phyloP scores from a whole-genome alignment of 2,113 vertebrate species.

The Pseudois nayaur region DNA sequence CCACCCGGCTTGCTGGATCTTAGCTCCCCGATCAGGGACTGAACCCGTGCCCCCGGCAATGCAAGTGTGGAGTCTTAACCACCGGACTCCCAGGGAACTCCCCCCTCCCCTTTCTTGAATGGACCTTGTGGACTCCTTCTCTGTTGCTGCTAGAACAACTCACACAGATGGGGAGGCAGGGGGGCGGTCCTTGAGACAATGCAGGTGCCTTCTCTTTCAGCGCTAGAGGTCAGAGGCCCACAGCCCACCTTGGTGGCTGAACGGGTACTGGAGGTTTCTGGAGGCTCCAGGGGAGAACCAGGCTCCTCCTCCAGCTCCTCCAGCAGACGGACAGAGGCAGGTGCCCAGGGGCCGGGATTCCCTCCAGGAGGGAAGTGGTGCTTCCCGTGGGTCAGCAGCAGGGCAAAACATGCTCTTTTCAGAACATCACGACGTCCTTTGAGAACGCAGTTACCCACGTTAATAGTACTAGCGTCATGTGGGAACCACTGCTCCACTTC shows the following conservation, averaged over 20 bases:
- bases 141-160: not conserved
- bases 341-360: not conserved
- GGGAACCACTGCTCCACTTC: not conserved
- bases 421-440: not conserved
- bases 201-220: not conserved
- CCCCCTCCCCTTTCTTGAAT: not conserved
- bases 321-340: not conserved
- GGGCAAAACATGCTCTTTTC: not conserved
- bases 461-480: not conserved
- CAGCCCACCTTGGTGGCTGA: not conserved
- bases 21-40: not conserved
- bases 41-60: not conserved
- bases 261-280: not conserved
- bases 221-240: not conserved
- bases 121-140: not conserved
- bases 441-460: not conserved
- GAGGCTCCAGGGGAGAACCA: not conserved
- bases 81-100: not conserved
- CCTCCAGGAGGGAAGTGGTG: not conserved
- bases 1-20: not conserved
- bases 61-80: not conserved
- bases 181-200: not conserved
- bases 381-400: not conserved
- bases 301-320: not conserved
- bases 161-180: not conserved